These are phyloP conservation scores for Coregonus suidteri DNA, from an alignment of 2,797 vertebrate genomes.

Conservation along the genomic window DNA sequence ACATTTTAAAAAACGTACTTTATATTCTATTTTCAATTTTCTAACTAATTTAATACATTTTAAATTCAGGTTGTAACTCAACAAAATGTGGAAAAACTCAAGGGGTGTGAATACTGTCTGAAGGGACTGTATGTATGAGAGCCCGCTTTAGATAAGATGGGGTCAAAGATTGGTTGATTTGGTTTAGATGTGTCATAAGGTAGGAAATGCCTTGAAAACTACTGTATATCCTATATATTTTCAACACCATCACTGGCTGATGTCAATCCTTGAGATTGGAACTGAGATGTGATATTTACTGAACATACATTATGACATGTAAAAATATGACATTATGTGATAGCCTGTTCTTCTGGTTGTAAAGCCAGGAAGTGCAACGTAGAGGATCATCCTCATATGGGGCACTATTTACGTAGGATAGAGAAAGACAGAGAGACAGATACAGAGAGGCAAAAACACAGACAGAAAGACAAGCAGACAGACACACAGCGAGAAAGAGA, in stretches of 20 bases:
- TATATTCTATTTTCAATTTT: too few species aligned
- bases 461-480: background rate
- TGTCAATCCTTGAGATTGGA: background rate
- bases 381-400: too few species aligned
- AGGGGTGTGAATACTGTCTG: too few species aligned
- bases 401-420: background rate
- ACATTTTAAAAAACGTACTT: too few species aligned
- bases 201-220: background rate
- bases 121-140: too few species aligned
- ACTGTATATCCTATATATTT: background rate
- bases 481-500: conserved; percentile 51
- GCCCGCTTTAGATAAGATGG: conserved; percentile 37
- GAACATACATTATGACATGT: too few species aligned
- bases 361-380: too few species aligned
- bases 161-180: conserved; percentile 44
- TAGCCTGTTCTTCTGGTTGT: too few species aligned
- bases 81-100: too few species aligned
- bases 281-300: background rate
- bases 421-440: background rate
- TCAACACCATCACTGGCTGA: background rate
- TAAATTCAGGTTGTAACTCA: too few species aligned
- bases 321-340: too few species aligned
- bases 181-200: conserved; percentile 37
- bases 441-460: background rate
- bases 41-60: too few species aligned